phyloP scores from a whole-genome alignment of 2,888 invertebrate genomes.

The Dryococelus australis region DNA sequence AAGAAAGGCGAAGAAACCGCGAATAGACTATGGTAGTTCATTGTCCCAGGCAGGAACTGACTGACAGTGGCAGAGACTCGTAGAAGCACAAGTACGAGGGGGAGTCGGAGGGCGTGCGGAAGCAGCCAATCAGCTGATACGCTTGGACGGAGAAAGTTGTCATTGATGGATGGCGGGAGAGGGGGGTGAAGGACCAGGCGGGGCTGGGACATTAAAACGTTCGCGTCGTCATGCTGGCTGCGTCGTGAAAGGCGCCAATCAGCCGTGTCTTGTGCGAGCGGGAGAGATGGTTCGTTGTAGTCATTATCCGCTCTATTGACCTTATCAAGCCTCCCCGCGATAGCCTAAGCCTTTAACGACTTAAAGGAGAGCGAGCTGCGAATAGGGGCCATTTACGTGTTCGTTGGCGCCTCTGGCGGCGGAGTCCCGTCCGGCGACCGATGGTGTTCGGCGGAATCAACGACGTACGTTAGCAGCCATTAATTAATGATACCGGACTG shows the following conservation, averaged over 20 bases:
- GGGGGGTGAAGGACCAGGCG: not conserved
- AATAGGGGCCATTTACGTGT: not conserved
- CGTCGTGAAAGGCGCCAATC: not conserved
- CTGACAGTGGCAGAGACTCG: too few species aligned
- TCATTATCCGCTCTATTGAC: constrained; percentile 9
- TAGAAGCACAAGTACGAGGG: not conserved
- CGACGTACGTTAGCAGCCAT: too few species aligned
- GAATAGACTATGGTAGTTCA: not conserved
- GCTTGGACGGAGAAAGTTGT: not conserved
- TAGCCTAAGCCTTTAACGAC: not conserved
- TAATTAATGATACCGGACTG: too few species aligned
- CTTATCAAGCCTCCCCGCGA: not conserved
- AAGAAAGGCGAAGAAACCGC: too few species aligned
- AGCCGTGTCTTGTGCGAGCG: not conserved
- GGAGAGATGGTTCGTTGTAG: not conserved
- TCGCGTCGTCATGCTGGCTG: not conserved
- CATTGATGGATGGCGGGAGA: not conserved
- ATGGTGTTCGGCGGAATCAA: too few species aligned
- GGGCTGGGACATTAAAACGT: not conserved
- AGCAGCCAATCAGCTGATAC: constrained; percentile 8
- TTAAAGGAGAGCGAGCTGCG: not conserved
- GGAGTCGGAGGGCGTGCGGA: not conserved
- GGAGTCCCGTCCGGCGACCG: not conserved
- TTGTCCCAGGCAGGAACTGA: not conserved
- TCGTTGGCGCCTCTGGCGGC: not conserved